Percentiles rank a stretch among this genome's conserved stretches.
Conservation (phyloP, 2,797 vertebrate species). For the Darevskia nairensis region DNA sequence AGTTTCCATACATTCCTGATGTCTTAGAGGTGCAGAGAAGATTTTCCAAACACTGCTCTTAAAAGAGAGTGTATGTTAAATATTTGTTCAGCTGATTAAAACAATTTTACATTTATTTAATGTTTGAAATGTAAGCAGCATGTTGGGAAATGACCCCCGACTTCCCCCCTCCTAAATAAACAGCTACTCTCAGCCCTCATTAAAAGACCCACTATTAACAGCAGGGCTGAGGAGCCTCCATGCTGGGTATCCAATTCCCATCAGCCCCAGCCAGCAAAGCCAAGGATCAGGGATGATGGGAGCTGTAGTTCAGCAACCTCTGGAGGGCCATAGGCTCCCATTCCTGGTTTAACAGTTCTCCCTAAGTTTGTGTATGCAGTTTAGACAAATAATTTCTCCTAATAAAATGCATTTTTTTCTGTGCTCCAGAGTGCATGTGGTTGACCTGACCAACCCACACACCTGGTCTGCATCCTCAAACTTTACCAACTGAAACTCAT, state of each 20-base stretch:
- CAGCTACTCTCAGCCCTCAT: constrained; percentile 54
- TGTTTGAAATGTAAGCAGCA: constrained; percentile 83
- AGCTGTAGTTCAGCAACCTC: no score
- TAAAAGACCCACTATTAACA: constrained; percentile 37
- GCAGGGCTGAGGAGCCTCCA: no score
- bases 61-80: constrained; percentile 77
- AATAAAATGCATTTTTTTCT: no score
- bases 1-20: constrained; percentile 74
- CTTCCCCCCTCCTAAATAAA: constrained; percentile 27
- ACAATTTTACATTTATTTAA: constrained; percentile 82
- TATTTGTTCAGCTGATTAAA: constrained; percentile 84
- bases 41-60: constrained; percentile 77
- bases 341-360: constrained; percentile 29
- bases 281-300: no score
- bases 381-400: no score
- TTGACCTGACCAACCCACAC: no score
- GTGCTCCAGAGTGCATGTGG: no score
- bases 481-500: no score
- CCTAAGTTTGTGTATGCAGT: background rate
- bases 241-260: no score
- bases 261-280: no score
- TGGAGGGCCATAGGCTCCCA: no score
- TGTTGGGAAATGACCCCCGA: constrained; percentile 72
- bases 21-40: constrained; percentile 67
- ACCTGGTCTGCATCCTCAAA: no score